A percentile compares a stretch with the other conserved stretches of the same genome.
Conservation (phyloP, 2,113 vertebrate species). For the Motacilla tschutschensis region DNA sequence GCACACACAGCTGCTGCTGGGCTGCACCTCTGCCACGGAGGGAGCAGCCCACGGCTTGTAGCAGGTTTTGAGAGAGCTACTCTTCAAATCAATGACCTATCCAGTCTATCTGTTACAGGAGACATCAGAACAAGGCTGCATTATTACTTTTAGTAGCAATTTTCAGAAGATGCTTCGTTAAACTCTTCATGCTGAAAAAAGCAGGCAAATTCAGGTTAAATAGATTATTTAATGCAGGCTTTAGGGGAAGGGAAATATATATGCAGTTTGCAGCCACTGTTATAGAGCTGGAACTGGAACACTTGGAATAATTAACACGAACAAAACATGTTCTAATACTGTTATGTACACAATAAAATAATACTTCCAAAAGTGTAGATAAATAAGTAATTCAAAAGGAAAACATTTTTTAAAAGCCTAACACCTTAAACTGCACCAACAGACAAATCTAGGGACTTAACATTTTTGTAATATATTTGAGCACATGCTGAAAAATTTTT, state of each 20-base stretch:
- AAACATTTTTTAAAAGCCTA: constrained; percentile 33
- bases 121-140: neutral
- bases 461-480: neutral
- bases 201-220: constrained; percentile 16
- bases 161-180: constrained; percentile 19
- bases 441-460: neutral
- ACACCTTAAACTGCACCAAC: constrained; percentile 4
- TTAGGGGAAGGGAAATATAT: neutral
- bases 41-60: neutral
- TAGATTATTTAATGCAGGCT: neutral
- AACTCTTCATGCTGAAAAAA: constrained; percentile 35
- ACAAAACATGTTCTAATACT: constrained; percentile 77
- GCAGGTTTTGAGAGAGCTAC: neutral
- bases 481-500: neutral
- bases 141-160: neutral
- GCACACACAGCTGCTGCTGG: neutral
- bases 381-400: constrained; percentile 64
- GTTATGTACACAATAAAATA: constrained; percentile 82
- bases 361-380: constrained; percentile 74
- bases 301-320: constrained; percentile 42
- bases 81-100: neutral
- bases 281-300: constrained; percentile 4
- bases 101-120: neutral
- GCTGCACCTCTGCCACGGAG: neutral
- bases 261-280: constrained; percentile 6